Evolutionary conservation across 2,888 invertebrate genomes (phyloP).

Genomic region (Antitype chi): DNA sequence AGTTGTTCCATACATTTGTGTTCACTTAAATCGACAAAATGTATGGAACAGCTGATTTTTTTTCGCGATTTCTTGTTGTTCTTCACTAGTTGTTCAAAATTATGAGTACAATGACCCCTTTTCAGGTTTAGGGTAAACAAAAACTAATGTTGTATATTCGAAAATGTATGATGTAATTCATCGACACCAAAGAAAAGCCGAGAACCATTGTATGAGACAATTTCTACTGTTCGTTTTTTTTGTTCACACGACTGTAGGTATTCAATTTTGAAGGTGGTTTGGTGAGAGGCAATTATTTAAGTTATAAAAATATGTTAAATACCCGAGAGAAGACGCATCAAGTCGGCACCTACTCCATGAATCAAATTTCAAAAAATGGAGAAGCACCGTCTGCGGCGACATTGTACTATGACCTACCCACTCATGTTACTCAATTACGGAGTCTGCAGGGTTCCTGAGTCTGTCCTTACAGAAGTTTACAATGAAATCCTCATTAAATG

Average conservation of each 20-base stretch:
- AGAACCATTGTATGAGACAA: neutral
- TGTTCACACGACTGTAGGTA: neutral
- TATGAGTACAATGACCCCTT: too few relatives aligned
- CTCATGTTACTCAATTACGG: constrained; percentile 32
- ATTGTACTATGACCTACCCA: constrained; percentile 18
- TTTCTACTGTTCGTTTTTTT: neutral
- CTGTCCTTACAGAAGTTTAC: constrained; percentile 8
- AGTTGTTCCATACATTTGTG: too few relatives aligned
- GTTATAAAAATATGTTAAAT: neutral
- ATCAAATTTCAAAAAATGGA: constrained; percentile 4
- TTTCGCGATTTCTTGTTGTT: too few relatives aligned
- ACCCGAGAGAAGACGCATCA: neutral
- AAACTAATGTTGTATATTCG: too few relatives aligned
- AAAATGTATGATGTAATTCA: neutral
- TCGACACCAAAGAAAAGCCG: neutral
- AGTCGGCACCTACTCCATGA: neutral
- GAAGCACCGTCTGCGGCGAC: neutral
- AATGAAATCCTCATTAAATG: constrained; percentile 40
- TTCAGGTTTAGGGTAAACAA: too few relatives aligned
- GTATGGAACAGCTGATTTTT: too few relatives aligned
- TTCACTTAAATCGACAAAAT: too few relatives aligned
- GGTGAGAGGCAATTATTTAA: neutral
- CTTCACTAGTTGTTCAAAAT: too few relatives aligned
- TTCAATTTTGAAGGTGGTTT: neutral
- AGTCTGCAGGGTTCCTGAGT: constrained; percentile 3